Percentiles rank a stretch among this genome's conserved stretches.
Evolutionary conservation across 1,140 invertebrate species (phyloP).

Genomic region (Drosophila sechellia): DNA sequence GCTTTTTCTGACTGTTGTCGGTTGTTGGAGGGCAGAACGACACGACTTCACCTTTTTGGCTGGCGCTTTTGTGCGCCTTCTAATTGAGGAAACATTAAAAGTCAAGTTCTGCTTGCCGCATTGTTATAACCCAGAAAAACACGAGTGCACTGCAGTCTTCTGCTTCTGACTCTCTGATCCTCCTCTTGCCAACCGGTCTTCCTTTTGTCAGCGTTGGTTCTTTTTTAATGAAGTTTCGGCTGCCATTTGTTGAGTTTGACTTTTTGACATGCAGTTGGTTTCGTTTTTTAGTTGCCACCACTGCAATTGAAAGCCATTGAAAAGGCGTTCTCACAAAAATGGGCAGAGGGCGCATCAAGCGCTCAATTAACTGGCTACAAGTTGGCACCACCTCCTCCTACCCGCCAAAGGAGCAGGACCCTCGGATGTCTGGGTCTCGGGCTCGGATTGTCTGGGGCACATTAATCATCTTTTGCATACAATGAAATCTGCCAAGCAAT

Average conservation of each 20-base stretch:
- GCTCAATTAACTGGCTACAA: constrained; percentile 75
- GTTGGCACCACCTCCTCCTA: constrained; percentile 5
- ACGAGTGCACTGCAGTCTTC: constrained; percentile 74
- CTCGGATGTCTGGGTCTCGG: constrained; percentile 29
- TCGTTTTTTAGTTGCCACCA: constrained; percentile 14
- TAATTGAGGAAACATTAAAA: constrained; percentile 83
- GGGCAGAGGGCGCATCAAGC: constrained; percentile 45
- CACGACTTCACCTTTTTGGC: constrained; percentile 75
- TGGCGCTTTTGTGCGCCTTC: constrained; percentile 70
- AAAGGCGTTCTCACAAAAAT: constrained; percentile 53
- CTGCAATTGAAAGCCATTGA: constrained; percentile 67
- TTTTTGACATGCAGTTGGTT: constrained; percentile 55
- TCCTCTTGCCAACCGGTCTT: neutral
- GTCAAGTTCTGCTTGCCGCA: constrained; percentile 80
- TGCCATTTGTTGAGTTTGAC: constrained; percentile 61
- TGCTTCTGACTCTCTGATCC: constrained; percentile 21
- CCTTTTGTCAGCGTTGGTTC: constrained; percentile 21
- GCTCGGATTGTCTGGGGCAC: constrained; percentile 43
- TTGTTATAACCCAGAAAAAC: constrained; percentile 83
- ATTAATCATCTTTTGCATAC: constrained; percentile 80
- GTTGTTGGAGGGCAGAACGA: constrained; percentile 31
- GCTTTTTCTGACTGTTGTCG: constrained; percentile 5
- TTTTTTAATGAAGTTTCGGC: constrained; percentile 72
- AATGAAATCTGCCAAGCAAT: constrained; percentile 51
- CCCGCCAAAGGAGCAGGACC: constrained; percentile 23